phyloP scores from a whole-genome alignment of 2,888 invertebrate genomes.

The Parapristionchus giblindavisi region DNA sequence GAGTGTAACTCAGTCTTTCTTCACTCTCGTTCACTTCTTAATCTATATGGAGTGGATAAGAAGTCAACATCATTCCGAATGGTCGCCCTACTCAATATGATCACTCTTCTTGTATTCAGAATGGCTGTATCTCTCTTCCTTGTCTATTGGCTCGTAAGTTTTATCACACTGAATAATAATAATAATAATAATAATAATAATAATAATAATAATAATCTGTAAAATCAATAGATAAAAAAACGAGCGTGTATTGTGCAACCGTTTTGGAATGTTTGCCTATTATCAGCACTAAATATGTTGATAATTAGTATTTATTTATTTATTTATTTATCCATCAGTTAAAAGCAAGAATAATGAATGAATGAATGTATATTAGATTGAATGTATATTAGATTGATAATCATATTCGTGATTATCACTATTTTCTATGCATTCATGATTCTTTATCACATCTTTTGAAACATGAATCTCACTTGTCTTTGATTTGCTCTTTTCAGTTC shows the following conservation, averaged over 20 bases:
- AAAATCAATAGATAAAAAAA: too few relatives aligned
- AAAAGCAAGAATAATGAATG: too few relatives aligned
- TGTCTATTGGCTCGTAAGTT: slow-evolving; percentile 59
- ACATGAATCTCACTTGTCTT: slow-evolving; percentile 3
- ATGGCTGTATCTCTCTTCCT: slow-evolving; percentile 61
- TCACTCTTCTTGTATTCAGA: slow-evolving; percentile 66
- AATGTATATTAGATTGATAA: neutral
- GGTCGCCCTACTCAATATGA: slow-evolving; percentile 64
- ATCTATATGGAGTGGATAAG: slow-evolving; percentile 43
- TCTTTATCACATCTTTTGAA: too few relatives aligned
- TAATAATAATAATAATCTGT: too few relatives aligned
- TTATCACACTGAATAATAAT: too few relatives aligned
- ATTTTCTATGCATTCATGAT: too few relatives aligned
- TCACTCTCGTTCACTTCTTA: slow-evolving; percentile 56
- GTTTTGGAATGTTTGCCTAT: too few relatives aligned
- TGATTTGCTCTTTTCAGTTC: slow-evolving; percentile 7
- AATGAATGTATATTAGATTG: too few relatives aligned
- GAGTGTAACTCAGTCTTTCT: slow-evolving; percentile 67
- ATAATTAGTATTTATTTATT: too few relatives aligned
- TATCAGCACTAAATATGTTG: neutral
- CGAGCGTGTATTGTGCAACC: too few relatives aligned
- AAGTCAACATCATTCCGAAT: slow-evolving; percentile 48
- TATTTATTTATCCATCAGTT: too few relatives aligned
- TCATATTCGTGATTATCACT: neutral
- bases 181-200: too few relatives aligned